A percentile compares a stretch with the other conserved stretches of the same genome.
phyloP scores from a whole-genome alignment of 2,797 vertebrate genomes.

The Macropus fuliginosus region DNA sequence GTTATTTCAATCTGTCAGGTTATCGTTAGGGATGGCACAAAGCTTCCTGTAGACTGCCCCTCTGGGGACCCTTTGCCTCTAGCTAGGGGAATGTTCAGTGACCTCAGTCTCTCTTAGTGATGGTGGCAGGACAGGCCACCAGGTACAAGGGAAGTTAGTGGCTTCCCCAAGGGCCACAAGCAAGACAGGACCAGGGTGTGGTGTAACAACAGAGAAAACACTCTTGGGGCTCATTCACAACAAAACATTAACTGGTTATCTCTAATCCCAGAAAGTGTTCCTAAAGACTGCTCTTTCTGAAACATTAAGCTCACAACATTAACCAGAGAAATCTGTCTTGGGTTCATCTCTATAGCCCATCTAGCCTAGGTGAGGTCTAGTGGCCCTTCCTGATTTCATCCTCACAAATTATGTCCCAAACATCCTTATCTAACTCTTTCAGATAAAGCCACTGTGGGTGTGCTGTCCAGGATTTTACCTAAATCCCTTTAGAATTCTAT shows the following conservation, averaged over 20 bases:
- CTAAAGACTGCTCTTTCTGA: neutral
- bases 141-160: neutral
- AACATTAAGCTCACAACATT: neutral
- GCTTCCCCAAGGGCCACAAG: neutral
- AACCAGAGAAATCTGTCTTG: neutral
- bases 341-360: neutral
- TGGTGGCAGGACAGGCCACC: neutral
- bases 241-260: neutral
- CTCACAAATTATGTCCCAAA: neutral
- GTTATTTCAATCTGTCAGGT: neutral
- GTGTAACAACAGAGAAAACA: neutral
- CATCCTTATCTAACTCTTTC: neutral
- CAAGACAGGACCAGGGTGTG: neutral
- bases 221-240: neutral
- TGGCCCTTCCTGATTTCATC: neutral
- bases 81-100: conserved; percentile 5
- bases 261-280: neutral
- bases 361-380: neutral
- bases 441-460: neutral
- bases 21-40: neutral
- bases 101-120: neutral
- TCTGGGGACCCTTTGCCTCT: neutral
- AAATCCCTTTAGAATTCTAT: neutral
- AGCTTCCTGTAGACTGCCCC: neutral
- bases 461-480: neutral